Conservation (phyloP, 1,140 invertebrate genomes). For the Melitaea cinxia region DNA sequence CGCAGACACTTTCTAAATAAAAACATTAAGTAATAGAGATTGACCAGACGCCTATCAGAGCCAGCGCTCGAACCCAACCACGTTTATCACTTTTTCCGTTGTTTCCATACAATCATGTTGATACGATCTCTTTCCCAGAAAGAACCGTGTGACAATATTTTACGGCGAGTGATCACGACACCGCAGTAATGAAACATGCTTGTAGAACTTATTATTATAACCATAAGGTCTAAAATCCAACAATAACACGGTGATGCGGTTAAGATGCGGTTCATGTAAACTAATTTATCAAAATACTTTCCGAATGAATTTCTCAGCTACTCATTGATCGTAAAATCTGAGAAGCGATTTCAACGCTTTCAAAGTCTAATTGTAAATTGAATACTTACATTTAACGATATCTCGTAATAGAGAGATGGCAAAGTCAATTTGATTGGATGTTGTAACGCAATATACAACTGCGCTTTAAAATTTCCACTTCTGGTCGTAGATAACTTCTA, state of each 20-base stretch:
- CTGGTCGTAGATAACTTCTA: too few species aligned
- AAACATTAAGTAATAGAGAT: too few species aligned
- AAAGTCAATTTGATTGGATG: too few species aligned
- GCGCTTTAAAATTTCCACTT: too few species aligned
- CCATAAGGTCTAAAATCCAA: neutral
- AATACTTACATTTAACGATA: neutral
- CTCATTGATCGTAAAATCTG: neutral
- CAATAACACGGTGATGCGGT: neutral
- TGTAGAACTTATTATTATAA: neutral
- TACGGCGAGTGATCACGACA: slow-evolving; percentile 1
- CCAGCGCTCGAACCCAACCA: too few species aligned
- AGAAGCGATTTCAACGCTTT: neutral
- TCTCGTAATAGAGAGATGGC: neutral
- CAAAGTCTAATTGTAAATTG: neutral
- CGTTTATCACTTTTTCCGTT: too few species aligned
- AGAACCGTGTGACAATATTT: slow-evolving; percentile 11
- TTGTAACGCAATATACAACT: too few species aligned
- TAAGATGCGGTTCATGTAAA: neutral
- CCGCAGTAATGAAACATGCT: neutral
- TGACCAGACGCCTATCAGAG: too few species aligned
- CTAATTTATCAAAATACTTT: slow-evolving; percentile 1
- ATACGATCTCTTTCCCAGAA: slow-evolving; percentile 9
- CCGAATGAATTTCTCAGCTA: slow-evolving; percentile 1
- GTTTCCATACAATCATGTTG: neutral
- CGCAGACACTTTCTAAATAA: too few species aligned